A percentile compares a stretch with the other conserved stretches of the same genome.
Evolutionary conservation across 1,140 invertebrate genomes (phyloP).

Genomic region (Megalonaias nervosa): DNA sequence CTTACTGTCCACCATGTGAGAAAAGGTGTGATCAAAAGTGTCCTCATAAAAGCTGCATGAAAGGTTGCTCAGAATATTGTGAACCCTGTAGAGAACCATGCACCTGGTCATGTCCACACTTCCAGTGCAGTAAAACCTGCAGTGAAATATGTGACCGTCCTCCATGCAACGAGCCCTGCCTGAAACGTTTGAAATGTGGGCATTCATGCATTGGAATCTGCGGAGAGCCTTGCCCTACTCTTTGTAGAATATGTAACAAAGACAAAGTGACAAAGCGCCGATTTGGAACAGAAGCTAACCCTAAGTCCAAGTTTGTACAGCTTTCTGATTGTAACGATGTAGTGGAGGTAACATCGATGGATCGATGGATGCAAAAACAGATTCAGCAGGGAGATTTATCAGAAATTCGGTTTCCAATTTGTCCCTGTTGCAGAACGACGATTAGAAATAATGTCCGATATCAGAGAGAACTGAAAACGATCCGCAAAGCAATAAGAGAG

Average conservation of each 20-base stretch:
- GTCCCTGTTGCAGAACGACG: slow-evolving; percentile 78
- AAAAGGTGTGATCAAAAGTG: slow-evolving; percentile 76
- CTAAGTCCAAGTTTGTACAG: too few species aligned
- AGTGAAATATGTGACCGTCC: slow-evolving; percentile 74
- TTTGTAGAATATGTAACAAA: too few species aligned
- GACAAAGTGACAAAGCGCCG: too few species aligned
- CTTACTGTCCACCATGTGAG: slow-evolving; percentile 76
- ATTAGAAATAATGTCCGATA: slow-evolving; percentile 78
- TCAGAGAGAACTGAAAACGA: slow-evolving; percentile 57
- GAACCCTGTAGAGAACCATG: slow-evolving; percentile 73
- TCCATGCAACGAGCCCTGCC: slow-evolving; percentile 70
- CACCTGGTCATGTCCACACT: slow-evolving; percentile 73
- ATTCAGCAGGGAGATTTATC: slow-evolving; percentile 45
- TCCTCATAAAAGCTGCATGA: slow-evolving; percentile 71
- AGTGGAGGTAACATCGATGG: too few species aligned
- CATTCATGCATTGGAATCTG: slow-evolving; percentile 78
- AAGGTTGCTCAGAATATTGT: slow-evolving; percentile 77
- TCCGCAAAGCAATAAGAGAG: too few species aligned
- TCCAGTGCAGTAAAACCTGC: slow-evolving; percentile 75
- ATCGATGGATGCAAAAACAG: slow-evolving; percentile 42
- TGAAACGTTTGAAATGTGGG: slow-evolving; percentile 72
- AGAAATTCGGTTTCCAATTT: slow-evolving; percentile 75
- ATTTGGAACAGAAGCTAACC: too few species aligned
- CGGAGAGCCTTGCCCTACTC: slow-evolving; percentile 73
- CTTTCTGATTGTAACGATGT: too few species aligned